These are phyloP conservation scores for Mycalesis mineus DNA, from an alignment of 2,888 invertebrate genomes.

Conservation along the genomic window DNA sequence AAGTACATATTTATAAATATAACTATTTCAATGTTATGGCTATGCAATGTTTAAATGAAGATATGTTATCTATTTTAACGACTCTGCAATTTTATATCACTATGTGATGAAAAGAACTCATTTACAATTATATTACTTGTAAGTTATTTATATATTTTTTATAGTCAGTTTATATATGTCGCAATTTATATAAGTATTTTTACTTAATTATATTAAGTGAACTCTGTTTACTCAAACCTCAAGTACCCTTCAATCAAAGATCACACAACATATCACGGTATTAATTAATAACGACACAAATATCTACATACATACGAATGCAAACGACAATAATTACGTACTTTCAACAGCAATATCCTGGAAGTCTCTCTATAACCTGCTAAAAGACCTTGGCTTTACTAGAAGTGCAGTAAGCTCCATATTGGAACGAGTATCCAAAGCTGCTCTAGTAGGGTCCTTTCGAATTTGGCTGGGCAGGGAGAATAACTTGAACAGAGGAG, in stretches of 20 bases:
- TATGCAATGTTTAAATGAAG: constrained; percentile 58
- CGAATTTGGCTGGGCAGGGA: no score
- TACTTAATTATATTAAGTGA: constrained; percentile 69
- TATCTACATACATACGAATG: constrained; percentile 10
- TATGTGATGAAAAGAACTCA: constrained; percentile 37
- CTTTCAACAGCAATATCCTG: no score
- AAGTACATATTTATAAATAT: constrained; percentile 23
- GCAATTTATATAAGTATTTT: constrained; percentile 35
- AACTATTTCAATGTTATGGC: constrained; percentile 35
- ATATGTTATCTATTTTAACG: constrained; percentile 59
- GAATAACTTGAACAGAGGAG: no score
- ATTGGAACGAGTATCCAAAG: no score
- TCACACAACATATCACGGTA: constrained; percentile 33
- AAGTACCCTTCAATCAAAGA: constrained; percentile 32
- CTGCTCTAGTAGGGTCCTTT: no score
- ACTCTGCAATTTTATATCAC: constrained; percentile 45
- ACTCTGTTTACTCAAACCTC: constrained; percentile 37
- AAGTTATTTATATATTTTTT: constrained; percentile 34
- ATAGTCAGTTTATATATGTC: constrained; percentile 47
- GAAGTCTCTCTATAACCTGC: no score
- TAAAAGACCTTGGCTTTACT: no score
- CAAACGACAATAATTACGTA: background rate
- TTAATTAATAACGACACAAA: constrained; percentile 15
- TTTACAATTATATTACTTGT: constrained; percentile 38
- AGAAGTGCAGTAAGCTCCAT: no score